Base-by-base conservation (phyloP, 2,797 vertebrate species). In the Benthosema pterotum region DNA sequence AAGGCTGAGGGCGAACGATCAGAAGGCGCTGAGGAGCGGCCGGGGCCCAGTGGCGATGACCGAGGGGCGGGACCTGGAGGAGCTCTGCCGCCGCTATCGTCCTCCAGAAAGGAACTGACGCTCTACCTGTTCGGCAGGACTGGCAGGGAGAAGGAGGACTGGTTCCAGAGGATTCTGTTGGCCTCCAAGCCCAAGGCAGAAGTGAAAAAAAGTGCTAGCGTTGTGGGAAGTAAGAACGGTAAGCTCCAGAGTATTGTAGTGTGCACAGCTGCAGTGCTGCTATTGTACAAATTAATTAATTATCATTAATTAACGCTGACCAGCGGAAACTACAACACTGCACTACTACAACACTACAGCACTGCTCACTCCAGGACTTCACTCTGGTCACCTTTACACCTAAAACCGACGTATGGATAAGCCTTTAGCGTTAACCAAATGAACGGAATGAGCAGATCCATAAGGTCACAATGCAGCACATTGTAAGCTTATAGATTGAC, bases 91-190 rank as follows among this genome's bases (percentile, higher is more conserved):
- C 11, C 8, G 74, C 57, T 57, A 0, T 57, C 74, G 0, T 71
- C 74, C 0, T 72, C 83, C 64, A 87, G 87, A 25, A 91, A 91
- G 82, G 94, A 95, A 54, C 91, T 94, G 72, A 95, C 93, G 38
- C 92, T 99, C 47, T 98, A 94, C 82, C 92, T 99, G 73, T 99
- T 99, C 75, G 97, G 96, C 53, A 93, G 97, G 82, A 98, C 96
- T 0, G 97, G 97, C 2, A 88, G 96, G 60, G 96, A 99, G 76
- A 99, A 99, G 80, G 97, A 99, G 77, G 96, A 97, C 55, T 99
- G 97, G 97, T 98, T 98, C 85, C 91, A 91, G 61, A 88, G 90
- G 56, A 94, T 98, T 54, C 83, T 97, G 38, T 81, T 92, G 0
- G 97, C 95, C 18, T 96, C 96, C 16, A 94, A 84, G 72, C 82